phyloP scores from a whole-genome alignment of 2,113 vertebrate species.

The Gymnogyps californianus region DNA sequence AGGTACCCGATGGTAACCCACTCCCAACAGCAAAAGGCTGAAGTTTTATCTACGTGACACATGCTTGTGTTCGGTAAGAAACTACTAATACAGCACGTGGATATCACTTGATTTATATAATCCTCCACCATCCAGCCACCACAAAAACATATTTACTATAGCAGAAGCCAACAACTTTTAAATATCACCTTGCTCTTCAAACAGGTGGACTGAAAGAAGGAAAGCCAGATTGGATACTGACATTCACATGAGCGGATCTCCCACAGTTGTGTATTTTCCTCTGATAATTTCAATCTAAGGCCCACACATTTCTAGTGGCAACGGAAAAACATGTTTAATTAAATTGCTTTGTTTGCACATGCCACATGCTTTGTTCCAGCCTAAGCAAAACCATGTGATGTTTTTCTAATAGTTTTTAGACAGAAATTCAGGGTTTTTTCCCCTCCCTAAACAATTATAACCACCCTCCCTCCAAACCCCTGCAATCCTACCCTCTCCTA shows the following conservation, averaged over 20 bases:
- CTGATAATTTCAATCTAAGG: not conserved
- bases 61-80: accelerated
- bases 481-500: not conserved
- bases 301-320: not conserved
- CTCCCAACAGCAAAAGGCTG: not conserved
- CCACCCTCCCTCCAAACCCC: not conserved
- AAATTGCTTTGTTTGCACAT: not conserved
- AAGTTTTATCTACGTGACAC: accelerated
- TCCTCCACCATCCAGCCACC: not conserved
- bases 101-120: accelerated
- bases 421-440: not conserved
- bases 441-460: not conserved
- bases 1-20: not conserved
- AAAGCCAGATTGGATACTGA: not conserved
- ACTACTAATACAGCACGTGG: accelerated
- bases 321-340: not conserved
- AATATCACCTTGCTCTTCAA: accelerated
- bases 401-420: not conserved
- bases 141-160: accelerated
- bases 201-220: not conserved
- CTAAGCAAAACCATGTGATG: not conserved
- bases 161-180: not conserved
- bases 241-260: accelerated
- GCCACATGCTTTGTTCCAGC: not conserved
- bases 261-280: accelerated